These are phyloP conservation scores for Micrasema minimum DNA, from an alignment of 1,140 invertebrate genomes.

Conservation along the genomic window DNA sequence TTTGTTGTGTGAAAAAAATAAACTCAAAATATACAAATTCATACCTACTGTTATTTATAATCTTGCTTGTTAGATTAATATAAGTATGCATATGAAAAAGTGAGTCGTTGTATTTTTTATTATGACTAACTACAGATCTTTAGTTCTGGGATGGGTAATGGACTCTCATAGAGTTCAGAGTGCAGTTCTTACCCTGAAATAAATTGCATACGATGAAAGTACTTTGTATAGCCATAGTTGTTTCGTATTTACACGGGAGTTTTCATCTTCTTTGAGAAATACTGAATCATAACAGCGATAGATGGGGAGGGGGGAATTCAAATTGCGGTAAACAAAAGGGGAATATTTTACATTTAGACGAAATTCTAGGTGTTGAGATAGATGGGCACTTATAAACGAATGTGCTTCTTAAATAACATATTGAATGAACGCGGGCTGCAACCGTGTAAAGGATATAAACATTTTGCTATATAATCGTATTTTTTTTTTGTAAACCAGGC, in stretches of 20 bases:
- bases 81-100: too few relatives aligned
- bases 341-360: conserved; percentile 5
- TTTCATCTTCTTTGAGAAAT: conserved; percentile 39
- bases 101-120: too few relatives aligned
- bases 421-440: too few relatives aligned
- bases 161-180: conserved; percentile 11
- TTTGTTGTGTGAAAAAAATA: too few relatives aligned
- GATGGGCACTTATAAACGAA: conserved; percentile 26
- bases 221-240: too few relatives aligned
- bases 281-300: conserved; percentile 35
- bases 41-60: too few relatives aligned
- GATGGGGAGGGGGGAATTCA: conserved; percentile 35
- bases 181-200: conserved; percentile 22
- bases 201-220: conserved; percentile 27
- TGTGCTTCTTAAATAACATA: background rate
- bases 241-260: conserved; percentile 17
- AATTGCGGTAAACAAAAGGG: conserved; percentile 40
- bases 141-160: conserved; percentile 16
- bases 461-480: too few relatives aligned
- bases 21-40: too few relatives aligned
- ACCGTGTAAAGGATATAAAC: too few relatives aligned
- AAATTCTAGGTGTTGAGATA: conserved; percentile 6
- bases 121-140: too few relatives aligned
- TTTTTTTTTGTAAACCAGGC: too few relatives aligned
- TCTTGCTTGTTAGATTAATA: too few relatives aligned